Evolutionary conservation across 2,888 invertebrate genomes (phyloP), one percentile per base, ranked within the genome.

Genomic region (Ophonus ardosiacus): DNA sequence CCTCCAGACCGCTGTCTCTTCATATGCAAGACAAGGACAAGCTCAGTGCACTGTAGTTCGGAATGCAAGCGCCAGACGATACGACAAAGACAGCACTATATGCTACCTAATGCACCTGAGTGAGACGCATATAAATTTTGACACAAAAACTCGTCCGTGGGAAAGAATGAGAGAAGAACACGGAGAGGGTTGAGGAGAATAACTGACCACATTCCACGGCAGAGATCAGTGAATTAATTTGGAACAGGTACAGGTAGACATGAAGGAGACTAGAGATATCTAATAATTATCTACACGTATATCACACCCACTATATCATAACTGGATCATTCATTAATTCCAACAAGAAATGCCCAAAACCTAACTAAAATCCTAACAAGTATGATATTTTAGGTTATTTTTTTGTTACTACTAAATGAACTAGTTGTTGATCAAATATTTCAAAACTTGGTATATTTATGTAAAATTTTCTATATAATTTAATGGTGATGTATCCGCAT

Each of bases 61-160:
- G 71, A 71, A 71, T 71, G 71, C 71, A 71, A 71, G 71, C 71
- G 71, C 71, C 71, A 71, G 71, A 71, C 71, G 31, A 15, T 59
- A 2, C 17, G 18, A 63, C 10, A 13, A 17, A 17, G 18, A 76
- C 51, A n/a, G 18, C 7, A n/a, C 18, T 5, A 51, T 76, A 21
- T 5, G 31, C 10, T 51, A n/a, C 17, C n/a, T n/a, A 10, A 13
- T 8, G 51, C 13, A 21, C 10, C n/a, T 18, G 51, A 76, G 10
- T 8, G 17, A 21, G 76, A 76, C 13, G 21, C 15, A 4, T 8
- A 18, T 21, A 56, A 7, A 15, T 82, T 82, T 82, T 74, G 74
- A 82, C 82, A 82, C 71, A 82, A 82, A 82, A 82, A 82, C 71
- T 82, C 82, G 82, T 82, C 71, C 82, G 82, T 82, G 82, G 82